Conservation (phyloP, 1,140 invertebrate species). For the Diorhabda sublineata region DNA sequence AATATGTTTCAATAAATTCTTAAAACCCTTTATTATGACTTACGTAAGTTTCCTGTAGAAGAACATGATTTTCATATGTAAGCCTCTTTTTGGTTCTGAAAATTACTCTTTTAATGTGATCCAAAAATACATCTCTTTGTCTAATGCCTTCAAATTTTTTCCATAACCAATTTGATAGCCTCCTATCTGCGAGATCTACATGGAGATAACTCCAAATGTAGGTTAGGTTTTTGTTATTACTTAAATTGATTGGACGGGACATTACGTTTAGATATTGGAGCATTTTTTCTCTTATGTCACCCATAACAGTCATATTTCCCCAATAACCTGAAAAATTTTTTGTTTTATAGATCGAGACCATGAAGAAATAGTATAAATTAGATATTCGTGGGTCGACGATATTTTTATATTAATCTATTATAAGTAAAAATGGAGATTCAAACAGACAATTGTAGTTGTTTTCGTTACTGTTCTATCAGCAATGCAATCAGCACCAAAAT, state of each 20-base stretch:
- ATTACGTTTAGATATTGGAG: conserved; percentile 88
- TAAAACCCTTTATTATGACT: conserved; percentile 6
- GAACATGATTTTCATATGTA: conserved; percentile 29
- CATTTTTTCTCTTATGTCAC: conserved; percentile 92
- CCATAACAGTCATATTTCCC: conserved; percentile 86
- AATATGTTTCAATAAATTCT: no score
- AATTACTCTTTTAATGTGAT: conserved; percentile 51
- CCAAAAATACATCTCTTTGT: conserved; percentile 67
- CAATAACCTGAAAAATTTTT: conserved; percentile 69
- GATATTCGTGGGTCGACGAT: no score
- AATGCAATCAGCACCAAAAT: no score
- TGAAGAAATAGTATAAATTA: no score
- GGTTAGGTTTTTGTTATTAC: conserved; percentile 65
- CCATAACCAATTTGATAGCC: conserved; percentile 87
- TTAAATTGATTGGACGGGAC: conserved; percentile 80
- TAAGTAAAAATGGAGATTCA: no score
- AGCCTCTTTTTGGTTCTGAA: conserved; percentile 25
- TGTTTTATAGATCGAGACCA: no score
- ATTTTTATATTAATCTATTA: no score
- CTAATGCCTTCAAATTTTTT: conserved; percentile 72
- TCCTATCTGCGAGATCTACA: conserved; percentile 82
- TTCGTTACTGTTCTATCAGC: no score
- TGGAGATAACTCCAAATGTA: conserved; percentile 90
- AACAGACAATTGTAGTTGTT: no score
- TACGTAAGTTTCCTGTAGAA: conserved; percentile 35